Evolutionary conservation across 1,140 invertebrate species (phyloP), one percentile per base, ranked within the genome.

Genomic region (Philopotamus ludificatus): DNA sequence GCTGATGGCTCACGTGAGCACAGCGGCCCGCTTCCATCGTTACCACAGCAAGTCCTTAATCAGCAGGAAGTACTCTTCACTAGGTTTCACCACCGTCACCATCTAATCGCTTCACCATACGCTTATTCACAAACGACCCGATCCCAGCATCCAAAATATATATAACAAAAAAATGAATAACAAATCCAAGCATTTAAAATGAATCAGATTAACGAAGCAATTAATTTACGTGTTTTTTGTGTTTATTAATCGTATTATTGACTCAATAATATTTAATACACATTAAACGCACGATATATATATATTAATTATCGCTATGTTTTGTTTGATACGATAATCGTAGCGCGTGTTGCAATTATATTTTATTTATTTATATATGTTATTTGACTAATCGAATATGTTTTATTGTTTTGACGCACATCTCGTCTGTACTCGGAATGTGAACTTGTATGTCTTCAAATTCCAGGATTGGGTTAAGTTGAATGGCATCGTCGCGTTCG

Each of bases 31-130:
- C 59, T 83, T 83, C 74, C 82, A 85, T 63, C 82, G 83, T 68
- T 83, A 83, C 74, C 83, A 85, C 75, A 83, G 79, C 70, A 85
- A 84, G 73, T 82, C 81, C 68, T 79, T 83, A 66, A 83, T 84
- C 72, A 83, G 83, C 73, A 83, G 83, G 76, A 85, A 83, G 80
- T 85, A 84, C 81, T 79, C 78, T 72, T 75, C 72, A 61, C 77
- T 80, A 55, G 78, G 79, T 65, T 78, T 81, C 75, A 79, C 74
- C 71, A 73, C 75, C 62, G 74, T 80, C 51, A 76, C 74, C 71
- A 73, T 81, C 69, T 81, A 79, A 77, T 74, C 73, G 74, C 75
- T 73, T 72, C 42, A 16, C 76, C n/a, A 28, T 8, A 12, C 28
- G 39, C 34, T 44, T 3, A n/a, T 28, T 15, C 59, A 20, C 39